Evolutionary conservation across 2,113 vertebrate genomes (phyloP).

Genomic region (Pachycephala philippinensis): DNA sequence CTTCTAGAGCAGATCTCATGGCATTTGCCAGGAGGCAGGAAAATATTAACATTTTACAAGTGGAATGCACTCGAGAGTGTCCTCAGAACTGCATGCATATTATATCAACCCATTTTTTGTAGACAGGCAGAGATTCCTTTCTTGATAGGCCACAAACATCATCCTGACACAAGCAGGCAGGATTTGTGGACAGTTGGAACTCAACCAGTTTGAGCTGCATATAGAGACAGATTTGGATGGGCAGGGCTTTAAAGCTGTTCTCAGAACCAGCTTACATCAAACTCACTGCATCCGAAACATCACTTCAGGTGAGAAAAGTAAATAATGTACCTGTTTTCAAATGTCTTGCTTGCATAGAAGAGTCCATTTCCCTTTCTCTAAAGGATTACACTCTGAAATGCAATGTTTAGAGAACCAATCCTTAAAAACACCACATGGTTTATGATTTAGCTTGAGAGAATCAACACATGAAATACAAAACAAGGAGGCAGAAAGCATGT

Average conservation of each 20-base stretch:
- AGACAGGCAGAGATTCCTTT: neutral
- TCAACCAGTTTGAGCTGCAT: neutral
- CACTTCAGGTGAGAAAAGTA: neutral
- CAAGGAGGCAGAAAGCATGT: neutral
- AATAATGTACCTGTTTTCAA: neutral
- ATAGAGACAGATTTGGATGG: neutral
- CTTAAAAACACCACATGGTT: neutral
- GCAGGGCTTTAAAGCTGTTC: neutral
- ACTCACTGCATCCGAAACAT: neutral
- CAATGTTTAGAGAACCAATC: neutral
- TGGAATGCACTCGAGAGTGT: neutral
- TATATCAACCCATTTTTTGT: neutral
- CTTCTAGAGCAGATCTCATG: neutral
- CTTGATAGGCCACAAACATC: neutral
- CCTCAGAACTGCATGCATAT: neutral
- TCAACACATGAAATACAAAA: neutral
- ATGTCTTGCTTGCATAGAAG: neutral
- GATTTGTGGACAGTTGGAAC: neutral
- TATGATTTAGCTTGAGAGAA: neutral
- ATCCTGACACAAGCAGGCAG: neutral
- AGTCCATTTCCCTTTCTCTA: neutral
- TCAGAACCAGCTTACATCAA: neutral
- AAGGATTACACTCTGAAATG: neutral
- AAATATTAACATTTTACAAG: neutral
- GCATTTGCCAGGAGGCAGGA: accelerated